Base-by-base conservation (phyloP, 2,888 invertebrate species). In the Spilosoma lubricipeda region DNA sequence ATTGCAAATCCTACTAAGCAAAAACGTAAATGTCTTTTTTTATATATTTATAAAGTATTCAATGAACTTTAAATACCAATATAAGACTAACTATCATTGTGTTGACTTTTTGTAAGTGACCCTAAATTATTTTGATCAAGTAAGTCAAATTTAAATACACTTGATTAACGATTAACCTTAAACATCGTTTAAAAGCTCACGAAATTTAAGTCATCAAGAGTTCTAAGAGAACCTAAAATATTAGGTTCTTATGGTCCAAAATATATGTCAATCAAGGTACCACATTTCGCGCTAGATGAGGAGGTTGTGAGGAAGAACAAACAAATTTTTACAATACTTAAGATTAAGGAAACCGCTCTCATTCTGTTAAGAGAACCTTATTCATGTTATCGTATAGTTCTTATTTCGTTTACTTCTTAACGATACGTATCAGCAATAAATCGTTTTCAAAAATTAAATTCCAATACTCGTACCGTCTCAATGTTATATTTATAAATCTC, bases 401-500 rank as follows among this genome's bases (percentile, higher is more conserved):
- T 80, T 75, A 76, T 85, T 87, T 86, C 83, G 82, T 79, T 82
- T 84, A 81, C 85, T 52, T 88, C 87, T 90, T 90, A 87, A 88
- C 89, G 83, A 78, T 81, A 79, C 74, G 75, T 80, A 74, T 84
- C 85, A 80, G 80, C 82, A 82, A 84, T 92, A 91, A 91, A 90
- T 89, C 87, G 80, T 84, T 84, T 45, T 13, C 15, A 88, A 90
- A 91, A 91, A 87, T 88, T 89, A 85, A 90, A 89, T 86, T 84
- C 79, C 85, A 80, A 88, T 89, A 86, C 86, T 84, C 82, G 88
- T 87, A 90, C 88, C 87, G 85, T 90, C 90, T 91, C 85, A 83
- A 84, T 85, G 84, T 86, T 90, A 93, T 94, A 94, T 94, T 93
- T 93, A 90, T 94, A 93, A 87, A 87, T 82, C 45, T 73, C 63